These are phyloP conservation scores for Drosophila mercatorum DNA, from an alignment of 2,888 invertebrate genomes.

Conservation along the genomic window DNA sequence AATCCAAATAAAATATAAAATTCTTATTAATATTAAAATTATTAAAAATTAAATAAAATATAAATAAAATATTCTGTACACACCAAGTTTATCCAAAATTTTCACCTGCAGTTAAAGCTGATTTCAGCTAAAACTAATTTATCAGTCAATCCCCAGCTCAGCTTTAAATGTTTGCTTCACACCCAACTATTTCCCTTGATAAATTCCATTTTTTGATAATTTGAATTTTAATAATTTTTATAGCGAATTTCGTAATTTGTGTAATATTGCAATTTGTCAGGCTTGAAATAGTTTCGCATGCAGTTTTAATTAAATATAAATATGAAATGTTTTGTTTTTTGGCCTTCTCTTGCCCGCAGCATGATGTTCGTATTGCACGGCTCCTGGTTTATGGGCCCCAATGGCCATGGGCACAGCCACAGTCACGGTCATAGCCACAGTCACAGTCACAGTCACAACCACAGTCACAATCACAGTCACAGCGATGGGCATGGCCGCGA, in stretches of 20 bases:
- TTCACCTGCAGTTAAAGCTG: no score
- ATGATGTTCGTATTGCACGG: constrained; percentile 93
- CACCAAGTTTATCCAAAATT: no score
- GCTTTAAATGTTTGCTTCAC: neutral
- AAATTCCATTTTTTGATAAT: neutral
- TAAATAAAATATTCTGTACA: no score
- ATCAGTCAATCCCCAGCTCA: no score
- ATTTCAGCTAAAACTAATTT: neutral
- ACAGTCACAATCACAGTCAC: constrained; percentile 25
- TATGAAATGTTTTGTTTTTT: constrained; percentile 25
- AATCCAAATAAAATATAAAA: no score
- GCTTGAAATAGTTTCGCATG: constrained; percentile 13
- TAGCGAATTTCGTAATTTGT: neutral
- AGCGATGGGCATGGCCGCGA: constrained; percentile 17
- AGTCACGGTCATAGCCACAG: constrained; percentile 46
- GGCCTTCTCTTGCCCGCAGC: constrained; percentile 83
- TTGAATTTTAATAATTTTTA: neutral
- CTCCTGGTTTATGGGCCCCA: constrained; percentile 85
- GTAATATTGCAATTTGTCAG: constrained; percentile 23
- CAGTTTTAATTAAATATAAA: constrained; percentile 48
- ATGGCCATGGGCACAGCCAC: constrained; percentile 68
- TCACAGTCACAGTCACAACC: constrained; percentile 42
- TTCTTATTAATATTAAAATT: no score
- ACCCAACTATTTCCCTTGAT: neutral
- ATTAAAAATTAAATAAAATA: no score